Percentiles rank a stretch among this genome's conserved stretches.
phyloP scores from a whole-genome alignment of 2,113 vertebrate genomes.

The Clupea harengus region DNA sequence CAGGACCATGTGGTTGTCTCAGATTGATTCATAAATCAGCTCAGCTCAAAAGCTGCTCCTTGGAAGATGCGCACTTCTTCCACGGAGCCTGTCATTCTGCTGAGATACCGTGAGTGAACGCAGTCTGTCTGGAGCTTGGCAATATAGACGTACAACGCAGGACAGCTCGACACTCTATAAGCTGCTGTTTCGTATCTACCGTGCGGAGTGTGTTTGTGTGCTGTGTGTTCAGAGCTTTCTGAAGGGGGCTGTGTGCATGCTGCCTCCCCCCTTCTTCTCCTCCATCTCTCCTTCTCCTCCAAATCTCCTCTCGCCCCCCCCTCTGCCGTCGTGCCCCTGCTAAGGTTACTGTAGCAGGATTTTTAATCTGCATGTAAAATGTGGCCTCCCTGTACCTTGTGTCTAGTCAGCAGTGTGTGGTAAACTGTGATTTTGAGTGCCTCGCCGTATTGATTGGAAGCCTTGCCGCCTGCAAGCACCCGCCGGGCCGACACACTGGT shows the following conservation, averaged over 20 bases:
- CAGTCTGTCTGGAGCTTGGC: neutral
- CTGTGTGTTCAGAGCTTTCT: neutral
- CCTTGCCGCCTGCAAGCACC: conserved; percentile 30
- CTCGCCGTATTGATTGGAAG: conserved; percentile 61
- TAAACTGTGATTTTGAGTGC: conserved; percentile 49
- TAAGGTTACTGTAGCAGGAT: conserved; percentile 35
- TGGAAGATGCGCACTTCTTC: conserved; percentile 48
- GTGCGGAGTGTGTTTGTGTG: neutral
- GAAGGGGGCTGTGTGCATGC: neutral
- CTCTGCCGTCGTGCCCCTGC: neutral
- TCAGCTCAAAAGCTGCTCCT: conserved; percentile 54
- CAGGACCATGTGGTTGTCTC: conserved; percentile 37
- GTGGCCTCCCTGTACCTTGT: conserved; percentile 38
- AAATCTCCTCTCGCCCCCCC: neutral
- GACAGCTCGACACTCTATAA: neutral
- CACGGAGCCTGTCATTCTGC: conserved; percentile 7
- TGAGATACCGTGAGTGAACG: neutral
- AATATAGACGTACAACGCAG: neutral
- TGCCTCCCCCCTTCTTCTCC: neutral
- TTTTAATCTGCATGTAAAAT: conserved; percentile 49
- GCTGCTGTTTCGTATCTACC: neutral
- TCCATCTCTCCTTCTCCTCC: neutral
- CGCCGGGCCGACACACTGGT: conserved; percentile 34
- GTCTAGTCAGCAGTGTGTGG: conserved; percentile 42
- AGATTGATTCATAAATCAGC: conserved; percentile 60